phyloP scores from a whole-genome alignment of 2,797 vertebrate genomes.

The Setipinna tenuifilis region DNA sequence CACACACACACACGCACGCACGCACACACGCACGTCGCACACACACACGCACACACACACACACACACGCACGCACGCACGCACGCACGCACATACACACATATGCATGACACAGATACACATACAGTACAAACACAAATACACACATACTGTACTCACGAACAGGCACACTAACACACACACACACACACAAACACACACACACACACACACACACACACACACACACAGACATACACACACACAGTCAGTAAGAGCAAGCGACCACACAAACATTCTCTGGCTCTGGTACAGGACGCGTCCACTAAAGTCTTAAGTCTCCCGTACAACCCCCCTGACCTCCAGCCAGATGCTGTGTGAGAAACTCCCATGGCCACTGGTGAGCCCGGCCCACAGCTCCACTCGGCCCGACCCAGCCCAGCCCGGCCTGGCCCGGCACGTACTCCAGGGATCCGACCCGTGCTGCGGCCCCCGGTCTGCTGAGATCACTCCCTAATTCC shows the following conservation, averaged over 20 bases:
- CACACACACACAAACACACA: neutral
- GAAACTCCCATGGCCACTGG: neutral
- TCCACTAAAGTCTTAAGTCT: too few relatives aligned
- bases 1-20: neutral
- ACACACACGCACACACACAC: neutral
- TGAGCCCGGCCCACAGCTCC: neutral
- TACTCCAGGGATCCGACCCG: neutral
- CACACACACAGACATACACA: too few relatives aligned
- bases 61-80: neutral
- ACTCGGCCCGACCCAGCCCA: neutral
- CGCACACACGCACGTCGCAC: neutral
- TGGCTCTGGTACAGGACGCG: neutral
- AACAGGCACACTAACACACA: too few relatives aligned
- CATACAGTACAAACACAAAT: too few relatives aligned
- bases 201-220: neutral
- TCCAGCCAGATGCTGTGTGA: neutral
- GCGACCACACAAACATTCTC: slow-evolving; percentile 14
- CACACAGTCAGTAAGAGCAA: too few relatives aligned
- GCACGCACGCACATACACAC: neutral
- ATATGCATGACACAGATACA: too few relatives aligned
- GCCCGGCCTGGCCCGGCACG: neutral
- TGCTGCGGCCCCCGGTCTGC: neutral
- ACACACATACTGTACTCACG: too few relatives aligned
- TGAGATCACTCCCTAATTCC: slow-evolving; percentile 37
- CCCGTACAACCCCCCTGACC: neutral